Base-by-base conservation (phyloP, 2,113 vertebrate species). In the Procapra przewalskii region DNA sequence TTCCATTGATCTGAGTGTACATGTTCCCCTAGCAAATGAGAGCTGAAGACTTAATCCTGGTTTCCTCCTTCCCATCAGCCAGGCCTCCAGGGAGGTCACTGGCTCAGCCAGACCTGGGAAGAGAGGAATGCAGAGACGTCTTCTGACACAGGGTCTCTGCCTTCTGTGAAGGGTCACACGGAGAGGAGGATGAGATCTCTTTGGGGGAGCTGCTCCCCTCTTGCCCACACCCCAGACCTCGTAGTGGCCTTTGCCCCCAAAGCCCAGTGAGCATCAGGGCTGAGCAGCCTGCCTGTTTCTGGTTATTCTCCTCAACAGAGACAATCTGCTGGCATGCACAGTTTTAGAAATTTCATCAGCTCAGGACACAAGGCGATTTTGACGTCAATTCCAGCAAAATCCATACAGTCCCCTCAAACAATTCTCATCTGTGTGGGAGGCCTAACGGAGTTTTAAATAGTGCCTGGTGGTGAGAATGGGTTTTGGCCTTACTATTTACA, bases 381-480 rank as follows among this genome's bases (percentile, higher is more conserved):
- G 96, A 98, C 17, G 2, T 97, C 93, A 91, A 85, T 89, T 92
- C 90, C 91, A 50, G 62, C 1, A 90, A 40, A 96, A 97, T 85
- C 92, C 90, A 82, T 9, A 89, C 36, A 88, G 97, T 91, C 62
- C 88, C 94, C 82, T 94, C 90, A 64, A 95, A 97, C 59, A 91
- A 81, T 40, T 52, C 75, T 79, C 43, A 17, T 91, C 88, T 88
- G 86, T 45, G 95, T 90, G 77, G 97, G 98, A 98, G 95, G 91
- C 95, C 90, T 75, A 57, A 0, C 23, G 12, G 55, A 80, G 96
- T 92, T 97, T 97, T 94, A 97, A 97, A 96, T 86, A 92, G 95
- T 55, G 57, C 90, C 60, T 77, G 85, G 82, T 59, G 83, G 93
- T 60, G 31, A 97, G 60, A 52, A 40, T 48, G 33, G 14, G n/a